phyloP scores from a whole-genome alignment of 2,113 vertebrate genomes.

The Nothoprocta perdicaria region DNA sequence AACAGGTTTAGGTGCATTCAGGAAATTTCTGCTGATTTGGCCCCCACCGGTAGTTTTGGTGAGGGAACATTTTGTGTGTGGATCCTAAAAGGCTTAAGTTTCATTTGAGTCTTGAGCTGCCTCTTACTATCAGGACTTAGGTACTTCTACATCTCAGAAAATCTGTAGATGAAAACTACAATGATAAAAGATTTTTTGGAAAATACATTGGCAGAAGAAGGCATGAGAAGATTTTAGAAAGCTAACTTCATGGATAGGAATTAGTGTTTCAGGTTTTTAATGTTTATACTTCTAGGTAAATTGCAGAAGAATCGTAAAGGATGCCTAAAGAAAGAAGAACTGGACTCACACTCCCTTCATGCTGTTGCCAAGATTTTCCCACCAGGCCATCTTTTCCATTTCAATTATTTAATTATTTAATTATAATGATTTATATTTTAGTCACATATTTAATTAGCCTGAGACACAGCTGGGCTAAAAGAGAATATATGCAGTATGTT shows the following conservation, averaged over 20 bases:
- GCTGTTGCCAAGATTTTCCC: neutral
- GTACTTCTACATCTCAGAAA: neutral
- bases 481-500: neutral
- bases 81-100: neutral
- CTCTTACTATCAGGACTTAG: neutral
- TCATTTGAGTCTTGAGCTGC: neutral
- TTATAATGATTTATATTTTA: no score
- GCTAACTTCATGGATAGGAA: neutral
- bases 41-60: neutral
- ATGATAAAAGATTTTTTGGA: neutral
- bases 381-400: neutral
- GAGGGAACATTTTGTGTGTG: neutral
- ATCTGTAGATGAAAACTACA: neutral
- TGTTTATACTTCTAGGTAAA: neutral
- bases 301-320: neutral
- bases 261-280: neutral
- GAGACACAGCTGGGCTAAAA: neutral
- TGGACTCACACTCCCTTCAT: neutral
- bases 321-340: neutral
- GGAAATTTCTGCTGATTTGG: neutral
- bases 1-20: neutral
- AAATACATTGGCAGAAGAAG: neutral
- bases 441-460: neutral
- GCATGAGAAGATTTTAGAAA: neutral
- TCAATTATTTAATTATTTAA: neutral